phyloP scores from a whole-genome alignment of 1,140 invertebrate genomes.

The Eumaeus atala region DNA sequence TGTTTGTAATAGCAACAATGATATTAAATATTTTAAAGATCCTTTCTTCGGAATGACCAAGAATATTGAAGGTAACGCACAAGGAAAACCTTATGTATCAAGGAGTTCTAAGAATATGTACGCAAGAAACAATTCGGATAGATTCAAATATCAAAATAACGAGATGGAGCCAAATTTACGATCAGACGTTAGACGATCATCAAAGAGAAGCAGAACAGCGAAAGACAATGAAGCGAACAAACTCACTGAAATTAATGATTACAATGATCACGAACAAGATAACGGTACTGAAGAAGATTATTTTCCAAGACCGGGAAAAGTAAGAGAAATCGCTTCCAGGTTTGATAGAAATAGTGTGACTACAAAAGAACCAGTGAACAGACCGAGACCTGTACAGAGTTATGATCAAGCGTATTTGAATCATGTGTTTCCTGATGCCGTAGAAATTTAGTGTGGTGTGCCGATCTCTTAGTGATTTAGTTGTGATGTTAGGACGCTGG shows the following conservation, averaged over 20 bases:
- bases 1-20: constrained; percentile 49
- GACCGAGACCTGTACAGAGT: constrained; percentile 67
- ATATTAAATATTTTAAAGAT: constrained; percentile 59
- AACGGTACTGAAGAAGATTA: constrained; percentile 33
- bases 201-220: constrained; percentile 10
- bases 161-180: neutral
- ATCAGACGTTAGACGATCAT: neutral
- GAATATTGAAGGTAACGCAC: constrained; percentile 33
- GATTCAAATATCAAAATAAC: too few relatives aligned
- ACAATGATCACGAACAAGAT: constrained; percentile 17
- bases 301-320: constrained; percentile 57
- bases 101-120: constrained; percentile 31
- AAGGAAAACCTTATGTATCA: constrained; percentile 37
- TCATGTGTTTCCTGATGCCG: constrained; percentile 69
- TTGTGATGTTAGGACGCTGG: constrained; percentile 17
- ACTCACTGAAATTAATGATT: constrained; percentile 28
- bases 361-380: constrained; percentile 29
- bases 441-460: constrained; percentile 57
- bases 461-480: constrained; percentile 45
- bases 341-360: constrained; percentile 51
- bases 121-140: too few relatives aligned
- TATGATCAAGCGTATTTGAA: constrained; percentile 68
- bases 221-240: constrained; percentile 40
- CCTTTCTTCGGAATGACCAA: constrained; percentile 43
- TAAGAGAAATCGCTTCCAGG: constrained; percentile 61